phyloP scores from a whole-genome alignment of 2,113 vertebrate species.

The Oreochromis aureus region DNA sequence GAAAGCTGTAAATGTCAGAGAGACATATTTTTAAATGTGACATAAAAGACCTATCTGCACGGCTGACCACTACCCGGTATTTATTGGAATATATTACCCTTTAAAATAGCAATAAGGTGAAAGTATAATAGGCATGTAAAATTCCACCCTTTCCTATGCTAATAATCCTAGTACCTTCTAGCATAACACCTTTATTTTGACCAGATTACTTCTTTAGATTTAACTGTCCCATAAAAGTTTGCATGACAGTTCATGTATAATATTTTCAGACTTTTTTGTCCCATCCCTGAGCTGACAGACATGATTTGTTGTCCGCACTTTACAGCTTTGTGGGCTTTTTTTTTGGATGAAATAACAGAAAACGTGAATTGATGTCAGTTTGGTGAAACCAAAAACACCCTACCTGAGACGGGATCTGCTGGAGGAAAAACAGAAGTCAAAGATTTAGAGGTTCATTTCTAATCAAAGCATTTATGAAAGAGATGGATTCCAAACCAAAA shows the following conservation, averaged over 20 bases:
- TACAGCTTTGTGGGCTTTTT: conserved; percentile 32
- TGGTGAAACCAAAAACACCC: neutral
- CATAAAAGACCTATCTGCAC: neutral
- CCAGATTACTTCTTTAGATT: neutral
- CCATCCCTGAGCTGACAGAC: neutral
- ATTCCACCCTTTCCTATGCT: neutral
- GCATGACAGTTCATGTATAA: neutral
- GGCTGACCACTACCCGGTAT: neutral
- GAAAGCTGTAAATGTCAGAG: neutral
- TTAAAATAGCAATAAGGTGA: neutral
- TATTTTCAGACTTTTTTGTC: neutral
- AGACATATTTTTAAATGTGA: neutral
- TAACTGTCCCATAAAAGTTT: neutral
- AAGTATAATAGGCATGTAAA: neutral
- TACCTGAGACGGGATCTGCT: conserved; percentile 60
- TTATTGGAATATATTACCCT: neutral
- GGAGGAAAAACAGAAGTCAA: conserved; percentile 10
- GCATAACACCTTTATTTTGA: neutral
- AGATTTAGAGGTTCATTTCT: neutral
- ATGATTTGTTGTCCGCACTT: neutral
- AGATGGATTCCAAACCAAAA: neutral
- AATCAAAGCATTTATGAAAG: neutral
- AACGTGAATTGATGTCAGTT: neutral
- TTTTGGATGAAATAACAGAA: neutral
- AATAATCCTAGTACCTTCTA: neutral